Conservation (phyloP, 2,113 vertebrate genomes). For the Canis aureus region DNA sequence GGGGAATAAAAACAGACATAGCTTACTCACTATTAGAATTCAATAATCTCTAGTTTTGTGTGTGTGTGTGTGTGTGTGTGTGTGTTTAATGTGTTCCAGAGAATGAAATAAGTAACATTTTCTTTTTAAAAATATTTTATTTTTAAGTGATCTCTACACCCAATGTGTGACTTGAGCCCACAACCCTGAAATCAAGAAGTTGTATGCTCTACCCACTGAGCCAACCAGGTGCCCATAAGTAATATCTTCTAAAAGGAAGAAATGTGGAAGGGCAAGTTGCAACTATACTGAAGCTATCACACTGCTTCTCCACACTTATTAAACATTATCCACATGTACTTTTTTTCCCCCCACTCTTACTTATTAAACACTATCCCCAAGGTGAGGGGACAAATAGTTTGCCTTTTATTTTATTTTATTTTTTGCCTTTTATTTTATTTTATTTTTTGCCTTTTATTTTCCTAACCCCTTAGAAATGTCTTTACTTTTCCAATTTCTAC, state of each 20-base stretch:
- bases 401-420: too few relatives aligned
- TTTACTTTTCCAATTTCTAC: conserved; percentile 2
- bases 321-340: neutral
- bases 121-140: neutral
- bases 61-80: too few relatives aligned
- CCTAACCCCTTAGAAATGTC: neutral
- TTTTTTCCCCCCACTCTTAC: neutral
- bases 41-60: neutral
- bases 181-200: neutral
- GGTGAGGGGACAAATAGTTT: neutral
- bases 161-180: neutral
- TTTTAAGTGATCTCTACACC: neutral
- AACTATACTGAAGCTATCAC: neutral
- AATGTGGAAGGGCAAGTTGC: neutral
- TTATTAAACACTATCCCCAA: neutral
- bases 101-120: neutral
- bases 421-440: neutral
- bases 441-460: neutral
- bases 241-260: conserved; percentile 20
- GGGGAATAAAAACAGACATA: neutral
- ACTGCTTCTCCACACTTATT: neutral
- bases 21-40: neutral
- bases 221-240: neutral
- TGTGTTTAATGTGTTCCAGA: neutral
- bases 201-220: neutral